Conservation (phyloP, 2,797 vertebrate species). For the Pangasius larnaudii region DNA sequence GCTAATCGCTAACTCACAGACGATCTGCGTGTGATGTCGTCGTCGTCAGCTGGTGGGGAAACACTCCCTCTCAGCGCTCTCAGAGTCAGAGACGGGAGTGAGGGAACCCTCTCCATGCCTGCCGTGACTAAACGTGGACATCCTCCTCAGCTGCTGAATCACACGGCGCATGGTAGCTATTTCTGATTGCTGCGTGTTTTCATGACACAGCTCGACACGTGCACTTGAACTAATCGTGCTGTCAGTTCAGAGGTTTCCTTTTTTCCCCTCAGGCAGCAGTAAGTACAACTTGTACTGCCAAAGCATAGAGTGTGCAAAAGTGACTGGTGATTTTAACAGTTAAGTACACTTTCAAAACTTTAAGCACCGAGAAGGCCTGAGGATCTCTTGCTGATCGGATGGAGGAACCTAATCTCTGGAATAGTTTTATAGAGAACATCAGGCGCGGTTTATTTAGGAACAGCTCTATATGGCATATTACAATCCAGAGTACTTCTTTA, state of each 20-base stretch:
- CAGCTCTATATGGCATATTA: not conserved
- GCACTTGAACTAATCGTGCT: slow-evolving; percentile 10
- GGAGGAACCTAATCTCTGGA: not conserved
- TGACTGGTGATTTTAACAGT: not conserved
- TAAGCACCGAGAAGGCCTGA: not conserved
- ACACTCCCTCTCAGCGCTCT: slow-evolving; percentile 43
- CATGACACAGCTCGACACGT: slow-evolving; percentile 33
- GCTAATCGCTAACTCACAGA: slow-evolving; percentile 13
- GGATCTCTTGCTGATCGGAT: not conserved
- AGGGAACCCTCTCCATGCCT: slow-evolving; percentile 60
- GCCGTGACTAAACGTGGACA: slow-evolving; percentile 53
- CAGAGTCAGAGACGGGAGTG: slow-evolving; percentile 52
- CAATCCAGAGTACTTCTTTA: not conserved
- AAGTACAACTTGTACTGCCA: slow-evolving; percentile 1
- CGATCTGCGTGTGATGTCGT: slow-evolving; percentile 50
- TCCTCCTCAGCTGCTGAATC: slow-evolving; percentile 57
- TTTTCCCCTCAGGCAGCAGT: not conserved
- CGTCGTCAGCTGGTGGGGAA: slow-evolving; percentile 30
- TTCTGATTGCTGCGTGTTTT: slow-evolving; percentile 41
- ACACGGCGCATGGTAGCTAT: slow-evolving; percentile 35
- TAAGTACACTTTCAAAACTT: not conserved
- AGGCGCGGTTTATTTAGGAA: not conserved
- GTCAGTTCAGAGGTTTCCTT: not conserved
- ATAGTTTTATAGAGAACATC: not conserved
- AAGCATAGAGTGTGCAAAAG: not conserved